A percentile compares a stretch with the other conserved stretches of the same genome.
Evolutionary conservation across 2,888 invertebrate genomes (phyloP).

Genomic region (Caenorhabditis afra): DNA sequence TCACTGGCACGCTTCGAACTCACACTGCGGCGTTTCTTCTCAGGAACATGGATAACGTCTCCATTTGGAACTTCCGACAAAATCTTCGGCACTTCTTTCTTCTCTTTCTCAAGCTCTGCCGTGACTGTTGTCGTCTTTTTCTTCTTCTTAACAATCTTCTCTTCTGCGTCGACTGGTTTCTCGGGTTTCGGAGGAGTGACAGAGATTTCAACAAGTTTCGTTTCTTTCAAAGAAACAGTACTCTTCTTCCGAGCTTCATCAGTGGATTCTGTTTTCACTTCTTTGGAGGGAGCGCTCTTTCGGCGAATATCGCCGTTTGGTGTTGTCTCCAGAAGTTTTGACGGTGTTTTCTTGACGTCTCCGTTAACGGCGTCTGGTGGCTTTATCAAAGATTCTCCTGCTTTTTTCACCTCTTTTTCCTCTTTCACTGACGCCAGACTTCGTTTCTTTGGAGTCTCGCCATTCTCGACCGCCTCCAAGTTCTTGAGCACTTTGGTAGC

Average conservation of each 20-base stretch:
- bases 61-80: background rate
- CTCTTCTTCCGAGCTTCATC: constrained; percentile 35
- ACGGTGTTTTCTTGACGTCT: constrained; percentile 6
- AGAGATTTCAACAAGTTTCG: constrained; percentile 21
- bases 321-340: constrained; percentile 17
- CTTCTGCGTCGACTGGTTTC: constrained; percentile 4
- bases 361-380: constrained; percentile 42
- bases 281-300: constrained; percentile 22
- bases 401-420: constrained; percentile 11
- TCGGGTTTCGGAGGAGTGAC: constrained; percentile 4
- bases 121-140: constrained; percentile 41
- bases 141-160: constrained; percentile 41
- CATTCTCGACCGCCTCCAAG: constrained; percentile 21
- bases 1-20: constrained; percentile 34
- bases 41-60: background rate
- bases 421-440: constrained; percentile 45
- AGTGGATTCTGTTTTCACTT: constrained; percentile 10
- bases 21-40: constrained; percentile 32
- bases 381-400: constrained; percentile 9
- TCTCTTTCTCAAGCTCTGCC: constrained; percentile 30
- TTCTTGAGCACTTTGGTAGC: constrained; percentile 33
- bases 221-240: constrained; percentile 25
- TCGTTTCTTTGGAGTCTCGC: constrained; percentile 16
- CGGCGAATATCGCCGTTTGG: constrained; percentile 27
- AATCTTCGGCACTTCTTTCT: background rate